Evolutionary conservation across 2,888 invertebrate species (phyloP).

Genomic region (Pammene aurita): DNA sequence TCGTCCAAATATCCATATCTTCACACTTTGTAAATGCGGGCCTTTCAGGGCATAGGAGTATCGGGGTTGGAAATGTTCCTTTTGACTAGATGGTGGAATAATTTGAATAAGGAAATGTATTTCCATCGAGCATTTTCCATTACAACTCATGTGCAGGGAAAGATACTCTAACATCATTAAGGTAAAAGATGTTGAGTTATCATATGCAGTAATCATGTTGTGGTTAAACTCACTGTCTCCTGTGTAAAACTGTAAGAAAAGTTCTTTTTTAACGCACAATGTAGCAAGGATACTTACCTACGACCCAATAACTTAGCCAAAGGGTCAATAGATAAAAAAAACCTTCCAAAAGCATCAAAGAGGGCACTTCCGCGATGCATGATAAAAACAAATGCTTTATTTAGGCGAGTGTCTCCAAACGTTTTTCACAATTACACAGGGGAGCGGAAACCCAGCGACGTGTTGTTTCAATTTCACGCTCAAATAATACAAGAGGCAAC

Average conservation of each 20-base stretch:
- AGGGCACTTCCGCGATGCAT: background rate
- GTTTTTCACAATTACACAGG: slow-evolving; percentile 42
- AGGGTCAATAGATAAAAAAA: slow-evolving; percentile 32
- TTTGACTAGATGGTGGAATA: slow-evolving; percentile 7
- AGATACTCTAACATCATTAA: no score
- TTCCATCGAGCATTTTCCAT: no score
- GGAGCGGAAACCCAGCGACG: slow-evolving; percentile 37
- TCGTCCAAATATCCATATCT: slow-evolving; percentile 51
- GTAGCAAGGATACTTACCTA: no score
- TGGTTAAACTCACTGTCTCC: no score
- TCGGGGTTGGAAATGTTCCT: slow-evolving; percentile 16
- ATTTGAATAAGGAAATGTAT: slow-evolving; percentile 8
- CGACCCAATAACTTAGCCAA: slow-evolving; percentile 17
- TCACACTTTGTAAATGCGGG: slow-evolving; percentile 43
- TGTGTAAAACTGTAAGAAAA: no score
- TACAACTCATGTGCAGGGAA: no score
- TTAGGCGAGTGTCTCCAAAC: slow-evolving; percentile 34
- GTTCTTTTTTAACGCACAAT: no score
- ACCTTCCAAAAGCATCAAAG: slow-evolving; percentile 23
- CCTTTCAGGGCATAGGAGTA: slow-evolving; percentile 19
- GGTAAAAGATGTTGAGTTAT: no score
- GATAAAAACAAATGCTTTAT: slow-evolving; percentile 33
- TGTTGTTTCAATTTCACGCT: slow-evolving; percentile 45
- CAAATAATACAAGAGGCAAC: slow-evolving; percentile 53
- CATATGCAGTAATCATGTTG: no score